Evolutionary conservation across 2,797 vertebrate species (phyloP), one percentile per base, ranked within the genome.

Genomic region (Potorous gilbertii): DNA sequence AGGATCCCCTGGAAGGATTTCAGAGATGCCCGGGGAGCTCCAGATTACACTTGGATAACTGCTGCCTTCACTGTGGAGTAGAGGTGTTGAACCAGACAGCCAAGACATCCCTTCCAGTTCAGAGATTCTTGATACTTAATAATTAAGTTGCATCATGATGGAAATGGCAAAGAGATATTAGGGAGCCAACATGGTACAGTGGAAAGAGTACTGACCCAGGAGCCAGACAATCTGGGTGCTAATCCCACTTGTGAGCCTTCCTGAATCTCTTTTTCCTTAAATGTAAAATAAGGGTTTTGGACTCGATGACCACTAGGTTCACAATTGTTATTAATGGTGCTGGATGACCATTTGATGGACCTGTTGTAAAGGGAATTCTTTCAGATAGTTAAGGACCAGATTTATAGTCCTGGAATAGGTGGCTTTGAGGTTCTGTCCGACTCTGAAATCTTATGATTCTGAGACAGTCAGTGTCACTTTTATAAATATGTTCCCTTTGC

Each of bases 401-500:
- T 50, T 16, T 87, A 50, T 10, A 50, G 10, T 24, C 9, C 3
- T 12, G 24, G 24, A 3, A 0, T 34, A 46, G 74, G 50, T 46
- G 74, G 21, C 74, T 40, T 18, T 87, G 74, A 24, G 24, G 10
- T 87, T 87, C 74, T 87, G 24, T 87, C 40, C 21, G 27, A 87
- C 24, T 74, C 34, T 87, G 40, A 87, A 50, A 87, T 11, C 74
- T 40, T 50, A 5, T 27, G 27, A 87, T 87, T 87, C 40, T 50
- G 40, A 50, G 74, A 46, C 74, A 46, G 74, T 91, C 59, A 54
- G 0, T 94, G 40, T n/a, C 90, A 92, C 92, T 96, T 95, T 94
- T 93, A 90, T 94, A 94, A 94, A 55, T 56, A 27, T 95, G 95
- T 24, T 97, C 95, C 92, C 95, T 56, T 46, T 92, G 95, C 92